Evolutionary conservation across 2,797 vertebrate species (phyloP).

Genomic region (Poliocrania exsul): DNA sequence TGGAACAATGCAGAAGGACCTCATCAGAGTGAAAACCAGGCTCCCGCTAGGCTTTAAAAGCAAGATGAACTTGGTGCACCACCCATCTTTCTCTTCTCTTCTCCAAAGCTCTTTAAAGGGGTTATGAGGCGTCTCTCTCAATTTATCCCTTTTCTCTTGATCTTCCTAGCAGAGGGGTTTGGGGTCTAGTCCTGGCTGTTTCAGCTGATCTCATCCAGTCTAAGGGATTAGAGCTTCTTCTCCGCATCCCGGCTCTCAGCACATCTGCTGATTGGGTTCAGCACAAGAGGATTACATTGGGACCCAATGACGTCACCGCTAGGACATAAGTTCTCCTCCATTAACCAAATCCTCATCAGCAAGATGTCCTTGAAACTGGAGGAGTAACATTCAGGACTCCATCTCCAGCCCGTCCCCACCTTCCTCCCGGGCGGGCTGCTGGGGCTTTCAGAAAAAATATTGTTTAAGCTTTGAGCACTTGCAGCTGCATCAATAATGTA

Average conservation of each 20-base stretch:
- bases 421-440: conserved; percentile 48
- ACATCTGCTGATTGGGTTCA: conserved; percentile 91
- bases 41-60: conserved; percentile 67
- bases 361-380: conserved; percentile 96
- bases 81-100: conserved; percentile 75
- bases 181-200: conserved; percentile 76
- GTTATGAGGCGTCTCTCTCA: conserved; percentile 76
- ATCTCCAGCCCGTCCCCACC: conserved; percentile 53
- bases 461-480: conserved; percentile 58
- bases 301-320: conserved; percentile 97
- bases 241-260: conserved; percentile 85
- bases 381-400: conserved; percentile 84
- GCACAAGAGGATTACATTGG: conserved; percentile 96
- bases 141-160: conserved; percentile 81
- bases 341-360: conserved; percentile 97
- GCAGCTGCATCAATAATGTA: conserved; percentile 50
- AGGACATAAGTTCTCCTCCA: conserved; percentile 87
- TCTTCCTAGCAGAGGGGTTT: conserved; percentile 78
- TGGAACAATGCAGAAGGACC: conserved; percentile 68
- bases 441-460: conserved; percentile 51
- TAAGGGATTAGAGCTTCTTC: conserved; percentile 86
- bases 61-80: conserved; percentile 73
- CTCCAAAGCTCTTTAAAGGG: conserved; percentile 74
- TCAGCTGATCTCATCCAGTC: conserved; percentile 83
- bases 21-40: conserved; percentile 64